Percentiles rank a stretch among this genome's conserved stretches.
Evolutionary conservation across 2,888 invertebrate genomes (phyloP).

Genomic region (Orchestes rusci): DNA sequence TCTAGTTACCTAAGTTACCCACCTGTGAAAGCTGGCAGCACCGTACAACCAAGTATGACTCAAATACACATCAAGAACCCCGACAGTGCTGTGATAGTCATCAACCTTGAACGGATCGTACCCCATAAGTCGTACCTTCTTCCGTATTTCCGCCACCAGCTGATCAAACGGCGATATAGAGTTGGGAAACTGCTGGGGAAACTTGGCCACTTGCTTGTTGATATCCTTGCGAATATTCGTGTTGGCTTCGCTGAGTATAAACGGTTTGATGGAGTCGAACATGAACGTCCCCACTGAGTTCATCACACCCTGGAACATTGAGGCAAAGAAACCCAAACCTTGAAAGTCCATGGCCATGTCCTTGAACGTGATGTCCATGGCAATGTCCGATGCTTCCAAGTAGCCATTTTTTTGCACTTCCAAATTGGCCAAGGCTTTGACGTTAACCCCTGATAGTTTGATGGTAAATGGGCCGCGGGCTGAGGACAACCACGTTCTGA

Average conservation of each 20-base stretch:
- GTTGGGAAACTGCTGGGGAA: conserved; percentile 72
- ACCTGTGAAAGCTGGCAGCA: conserved; percentile 65
- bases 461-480: conserved; percentile 74
- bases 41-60: conserved; percentile 73
- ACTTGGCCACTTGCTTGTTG: conserved; percentile 62
- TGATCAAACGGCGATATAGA: conserved; percentile 82
- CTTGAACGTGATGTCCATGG: conserved; percentile 69
- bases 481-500: conserved; percentile 56
- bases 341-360: conserved; percentile 75
- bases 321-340: conserved; percentile 71
- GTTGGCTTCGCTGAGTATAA: conserved; percentile 71
- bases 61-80: conserved; percentile 62
- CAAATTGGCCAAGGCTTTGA: conserved; percentile 50
- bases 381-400: conserved; percentile 68
- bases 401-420: conserved; percentile 68
- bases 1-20: no score
- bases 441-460: conserved; percentile 61
- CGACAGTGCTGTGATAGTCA: conserved; percentile 65
- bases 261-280: conserved; percentile 82
- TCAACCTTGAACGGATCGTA: conserved; percentile 71
- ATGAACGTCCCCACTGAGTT: conserved; percentile 76
- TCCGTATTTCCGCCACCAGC: conserved; percentile 67
- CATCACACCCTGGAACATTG: conserved; percentile 54
- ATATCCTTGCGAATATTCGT: conserved; percentile 65
- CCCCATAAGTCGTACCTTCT: conserved; percentile 54